Percentiles rank a stretch among this genome's conserved stretches.
phyloP scores from a whole-genome alignment of 2,888 invertebrate genomes.

The Micropterix aruncella region DNA sequence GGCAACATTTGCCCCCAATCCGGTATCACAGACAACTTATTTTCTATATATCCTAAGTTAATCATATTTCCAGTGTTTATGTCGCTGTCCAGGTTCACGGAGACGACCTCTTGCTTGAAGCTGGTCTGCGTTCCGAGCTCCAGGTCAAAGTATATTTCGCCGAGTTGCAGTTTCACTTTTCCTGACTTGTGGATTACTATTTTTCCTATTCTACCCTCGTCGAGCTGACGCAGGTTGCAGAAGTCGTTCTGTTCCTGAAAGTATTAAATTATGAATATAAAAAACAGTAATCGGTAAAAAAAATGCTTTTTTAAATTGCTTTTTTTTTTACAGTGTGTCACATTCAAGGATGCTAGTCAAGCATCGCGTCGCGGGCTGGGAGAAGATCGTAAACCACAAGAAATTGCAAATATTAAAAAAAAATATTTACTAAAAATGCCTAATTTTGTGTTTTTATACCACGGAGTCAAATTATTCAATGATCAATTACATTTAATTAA shows the following conservation, averaged over 20 bases:
- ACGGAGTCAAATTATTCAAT: background rate
- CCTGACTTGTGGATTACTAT: conserved; percentile 43
- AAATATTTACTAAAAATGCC: too few species aligned
- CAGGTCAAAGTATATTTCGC: conserved; percentile 42
- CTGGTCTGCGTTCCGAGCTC: conserved; percentile 40
- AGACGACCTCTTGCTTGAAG: conserved; percentile 43
- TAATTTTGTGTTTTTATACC: too few species aligned
- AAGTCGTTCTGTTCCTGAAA: conserved; percentile 20
- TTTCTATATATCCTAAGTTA: conserved; percentile 38
- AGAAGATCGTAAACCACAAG: too few species aligned
- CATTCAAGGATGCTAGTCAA: too few species aligned
- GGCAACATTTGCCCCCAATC: conserved; percentile 37
- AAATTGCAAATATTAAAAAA: too few species aligned
- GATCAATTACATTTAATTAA: too few species aligned
- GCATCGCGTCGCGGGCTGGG: too few species aligned
- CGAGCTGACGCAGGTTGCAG: conserved; percentile 29
- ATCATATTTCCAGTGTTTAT: conserved; percentile 41
- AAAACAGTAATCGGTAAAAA: conserved; percentile 4
- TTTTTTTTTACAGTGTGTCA: too few species aligned
- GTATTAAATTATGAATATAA: too few species aligned
- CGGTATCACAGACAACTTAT: conserved; percentile 41
- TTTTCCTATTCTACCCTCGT: conserved; percentile 44
- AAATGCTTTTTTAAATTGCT: background rate
- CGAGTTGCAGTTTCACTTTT: conserved; percentile 36
- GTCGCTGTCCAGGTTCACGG: conserved; percentile 31